A percentile compares a stretch with the other conserved stretches of the same genome.
phyloP scores from a whole-genome alignment of 2,797 vertebrate genomes.

The Aeoliscus strigatus region DNA sequence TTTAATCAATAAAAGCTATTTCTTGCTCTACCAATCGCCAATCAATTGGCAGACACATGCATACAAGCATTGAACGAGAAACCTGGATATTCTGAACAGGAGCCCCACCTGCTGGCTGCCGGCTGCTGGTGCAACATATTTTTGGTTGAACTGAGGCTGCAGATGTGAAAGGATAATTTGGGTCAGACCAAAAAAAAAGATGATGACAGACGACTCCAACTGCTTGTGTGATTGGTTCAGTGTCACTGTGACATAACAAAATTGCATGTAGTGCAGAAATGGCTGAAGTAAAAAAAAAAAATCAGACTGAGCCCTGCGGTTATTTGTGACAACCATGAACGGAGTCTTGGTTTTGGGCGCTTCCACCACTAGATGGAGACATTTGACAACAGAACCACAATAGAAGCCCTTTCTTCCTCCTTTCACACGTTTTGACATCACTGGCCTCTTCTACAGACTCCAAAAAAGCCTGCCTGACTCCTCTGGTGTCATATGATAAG shows the following conservation, averaged over 20 bases:
- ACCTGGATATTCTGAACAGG: conserved; percentile 1
- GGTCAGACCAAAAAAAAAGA: conserved; percentile 6
- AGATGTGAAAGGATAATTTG: conserved; percentile 30
- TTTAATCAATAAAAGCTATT: background rate
- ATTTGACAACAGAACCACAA: conserved; percentile 7
- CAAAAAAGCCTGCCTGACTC: conserved; percentile 19
- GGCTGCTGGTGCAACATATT: conserved; percentile 30
- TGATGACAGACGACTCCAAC: background rate
- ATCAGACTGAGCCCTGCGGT: background rate
- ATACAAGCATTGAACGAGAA: background rate
- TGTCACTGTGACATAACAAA: background rate
- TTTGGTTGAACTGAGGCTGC: conserved; percentile 2
- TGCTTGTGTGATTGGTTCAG: background rate
- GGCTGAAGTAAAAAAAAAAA: background rate
- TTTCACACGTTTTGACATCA: too few relatives aligned
- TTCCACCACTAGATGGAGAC: conserved; percentile 54
- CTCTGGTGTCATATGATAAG: conserved; percentile 46
- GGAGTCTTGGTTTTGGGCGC: background rate
- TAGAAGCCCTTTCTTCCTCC: conserved; percentile 15
- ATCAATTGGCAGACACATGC: too few relatives aligned
- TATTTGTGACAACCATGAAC: conserved; percentile 17
- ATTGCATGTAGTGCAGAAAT: background rate
- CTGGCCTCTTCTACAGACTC: conserved; percentile 13
- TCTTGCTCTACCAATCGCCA: background rate
- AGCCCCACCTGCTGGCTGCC: conserved; percentile 42